Base-by-base conservation (phyloP, 2,888 invertebrate species). In the Eupelmus urozonus region DNA sequence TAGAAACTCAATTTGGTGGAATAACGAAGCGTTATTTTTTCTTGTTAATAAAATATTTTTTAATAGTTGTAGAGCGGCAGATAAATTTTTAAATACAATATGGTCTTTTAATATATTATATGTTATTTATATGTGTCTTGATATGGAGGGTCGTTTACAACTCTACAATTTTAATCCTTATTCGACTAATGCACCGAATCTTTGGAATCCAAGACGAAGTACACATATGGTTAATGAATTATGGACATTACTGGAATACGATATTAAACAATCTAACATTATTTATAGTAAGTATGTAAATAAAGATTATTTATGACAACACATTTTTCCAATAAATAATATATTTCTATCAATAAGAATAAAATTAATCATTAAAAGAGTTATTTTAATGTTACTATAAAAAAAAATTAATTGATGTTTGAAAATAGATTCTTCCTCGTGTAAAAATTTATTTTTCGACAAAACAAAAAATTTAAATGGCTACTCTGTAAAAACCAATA, bases 1-100 rank as follows among this genome's bases (percentile, higher is more conserved):
- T 9, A 42, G 40, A 45, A 9, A 59, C 7, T 70, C 69, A 1
- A 70, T 70, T 53, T 70, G 57, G 57, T 70, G 45, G 45, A 70
- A 45, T 27, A 25, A 55, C 16, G 1, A 40, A 57, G 57, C 57
- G 7, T 1, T n/a, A 13, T 69, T 69, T 27, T n/a, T 57, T 16
- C 3, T 69, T 7, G 27, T 57, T 3, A 42, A 69, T n/a, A 23
- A 0, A 11, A 42, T 45, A 42, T 18, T 18, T 1, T 7, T 27
- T 2, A 9, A 9, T n/a, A n/a, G 11, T 4, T 57, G 69, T 18
- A 1, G 9, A 40, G 4, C 18, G 27, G 45, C 55, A 18, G 9
- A 13, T 7, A 9, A 7, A n/a, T 23, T 55, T 25, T 59, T 69
- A 5, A 23, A 42, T 1, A 53, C 34, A 2, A 13, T 27, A 0